phyloP scores from a whole-genome alignment of 2,797 vertebrate species.

The Melanotaenia maccullochi region DNA sequence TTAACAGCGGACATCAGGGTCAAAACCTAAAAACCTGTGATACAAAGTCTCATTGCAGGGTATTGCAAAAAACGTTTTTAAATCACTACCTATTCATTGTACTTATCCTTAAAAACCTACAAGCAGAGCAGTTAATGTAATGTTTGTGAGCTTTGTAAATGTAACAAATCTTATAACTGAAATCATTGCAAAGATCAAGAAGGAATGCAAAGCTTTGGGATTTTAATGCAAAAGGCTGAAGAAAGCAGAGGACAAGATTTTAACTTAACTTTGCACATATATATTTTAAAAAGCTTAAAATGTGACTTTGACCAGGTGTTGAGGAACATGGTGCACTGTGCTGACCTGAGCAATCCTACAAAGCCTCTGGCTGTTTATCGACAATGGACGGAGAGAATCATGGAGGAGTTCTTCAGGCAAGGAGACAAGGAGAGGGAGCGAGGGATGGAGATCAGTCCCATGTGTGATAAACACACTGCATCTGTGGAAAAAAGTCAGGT shows the following conservation, averaged over 20 bases:
- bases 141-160: background rate
- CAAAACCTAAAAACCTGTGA: background rate
- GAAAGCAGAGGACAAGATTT: background rate
- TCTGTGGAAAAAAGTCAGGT: constrained; percentile 97
- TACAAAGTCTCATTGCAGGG: no score
- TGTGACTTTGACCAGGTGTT: constrained; percentile 74
- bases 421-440: constrained; percentile 92
- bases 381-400: constrained; percentile 95
- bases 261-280: background rate
- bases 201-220: background rate
- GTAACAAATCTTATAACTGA: no score
- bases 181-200: background rate
- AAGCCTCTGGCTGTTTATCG: constrained; percentile 93
- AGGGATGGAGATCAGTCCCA: constrained; percentile 96
- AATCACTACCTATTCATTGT: no score
- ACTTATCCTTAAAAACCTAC: background rate
- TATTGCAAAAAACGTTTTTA: no score
- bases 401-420: constrained; percentile 96
- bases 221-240: no score
- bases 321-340: constrained; percentile 96
- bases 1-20: background rate
- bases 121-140: background rate
- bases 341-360: constrained; percentile 95
- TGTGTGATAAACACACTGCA: constrained; percentile 96
- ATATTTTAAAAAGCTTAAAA: background rate